Evolutionary conservation across 2,113 vertebrate species (phyloP).

Genomic region (Diadophis punctatus): DNA sequence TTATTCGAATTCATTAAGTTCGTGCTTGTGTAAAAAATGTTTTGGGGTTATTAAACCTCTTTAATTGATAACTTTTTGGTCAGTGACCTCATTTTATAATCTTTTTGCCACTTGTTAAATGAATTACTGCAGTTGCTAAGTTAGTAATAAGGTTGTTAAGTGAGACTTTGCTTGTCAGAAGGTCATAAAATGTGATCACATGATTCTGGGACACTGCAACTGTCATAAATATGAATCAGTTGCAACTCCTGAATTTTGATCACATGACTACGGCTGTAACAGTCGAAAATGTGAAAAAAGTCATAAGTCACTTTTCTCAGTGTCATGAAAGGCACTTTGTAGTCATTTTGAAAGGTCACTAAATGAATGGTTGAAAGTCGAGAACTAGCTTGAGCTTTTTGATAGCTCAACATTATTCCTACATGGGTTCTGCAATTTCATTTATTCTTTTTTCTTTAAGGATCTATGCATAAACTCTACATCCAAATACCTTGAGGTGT

Average conservation of each 20-base stretch:
- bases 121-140: too few species aligned
- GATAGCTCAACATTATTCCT: not conserved
- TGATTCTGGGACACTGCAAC: too few species aligned
- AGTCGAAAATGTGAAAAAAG: not conserved
- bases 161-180: too few species aligned
- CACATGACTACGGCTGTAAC: too few species aligned
- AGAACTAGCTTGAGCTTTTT: not conserved
- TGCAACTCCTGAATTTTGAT: too few species aligned
- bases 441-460: not conserved
- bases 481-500: not conserved
- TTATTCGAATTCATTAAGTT: not conserved
- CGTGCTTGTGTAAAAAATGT: not conserved
- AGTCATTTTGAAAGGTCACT: not conserved
- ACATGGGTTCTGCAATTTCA: not conserved
- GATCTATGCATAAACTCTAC: not conserved
- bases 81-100: not conserved
- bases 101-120: too few species aligned
- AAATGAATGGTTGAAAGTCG: not conserved
- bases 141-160: too few species aligned
- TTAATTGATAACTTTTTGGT: not conserved
- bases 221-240: too few species aligned
- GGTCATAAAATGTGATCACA: too few species aligned
- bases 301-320: too few species aligned
- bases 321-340: too few species aligned
- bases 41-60: not conserved